Percentiles rank a stretch among this genome's conserved stretches.
Conservation (phyloP, 2,888 invertebrate genomes). For the Hirtodrosophila duncani region DNA sequence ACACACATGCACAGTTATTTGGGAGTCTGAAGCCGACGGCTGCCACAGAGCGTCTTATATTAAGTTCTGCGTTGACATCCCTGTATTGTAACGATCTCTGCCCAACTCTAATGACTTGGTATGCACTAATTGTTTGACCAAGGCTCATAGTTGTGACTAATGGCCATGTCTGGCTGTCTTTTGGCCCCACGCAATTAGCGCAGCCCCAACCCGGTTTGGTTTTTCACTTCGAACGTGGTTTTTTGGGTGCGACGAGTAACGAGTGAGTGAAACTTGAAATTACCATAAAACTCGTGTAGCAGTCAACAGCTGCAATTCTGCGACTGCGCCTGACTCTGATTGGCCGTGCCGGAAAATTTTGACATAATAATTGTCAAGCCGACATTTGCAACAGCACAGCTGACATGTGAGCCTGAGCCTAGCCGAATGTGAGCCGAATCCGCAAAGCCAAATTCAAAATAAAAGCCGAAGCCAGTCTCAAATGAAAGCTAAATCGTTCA, state of each 20-base stretch:
- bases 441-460: conserved; percentile 16
- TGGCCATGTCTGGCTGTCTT: conserved; percentile 30
- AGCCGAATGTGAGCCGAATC: conserved; percentile 1
- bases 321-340: conserved; percentile 44
- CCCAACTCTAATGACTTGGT: conserved; percentile 32
- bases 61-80: conserved; percentile 33
- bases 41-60: conserved; percentile 20
- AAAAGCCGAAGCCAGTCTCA: conserved; percentile 20
- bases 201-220: conserved; percentile 13
- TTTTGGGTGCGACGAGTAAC: conserved; percentile 56
- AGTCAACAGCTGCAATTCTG: conserved; percentile 61
- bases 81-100: conserved; percentile 34
- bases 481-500: conserved; percentile 55
- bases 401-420: conserved; percentile 60
- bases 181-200: conserved; percentile 57
- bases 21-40: conserved; percentile 1
- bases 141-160: conserved; percentile 5
- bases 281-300: conserved; percentile 71
- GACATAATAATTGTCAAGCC: conserved; percentile 76
- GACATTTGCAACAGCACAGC: conserved; percentile 74
- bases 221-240: conserved; percentile 33
- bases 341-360: conserved; percentile 62
- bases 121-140: conserved; percentile 68
- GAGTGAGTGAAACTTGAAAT: conserved; percentile 70
- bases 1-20: conserved; percentile 7